Evolutionary conservation across 2,113 vertebrate genomes (phyloP), one percentile per base, ranked within the genome.

Genomic region (Siphamia tubifer): DNA sequence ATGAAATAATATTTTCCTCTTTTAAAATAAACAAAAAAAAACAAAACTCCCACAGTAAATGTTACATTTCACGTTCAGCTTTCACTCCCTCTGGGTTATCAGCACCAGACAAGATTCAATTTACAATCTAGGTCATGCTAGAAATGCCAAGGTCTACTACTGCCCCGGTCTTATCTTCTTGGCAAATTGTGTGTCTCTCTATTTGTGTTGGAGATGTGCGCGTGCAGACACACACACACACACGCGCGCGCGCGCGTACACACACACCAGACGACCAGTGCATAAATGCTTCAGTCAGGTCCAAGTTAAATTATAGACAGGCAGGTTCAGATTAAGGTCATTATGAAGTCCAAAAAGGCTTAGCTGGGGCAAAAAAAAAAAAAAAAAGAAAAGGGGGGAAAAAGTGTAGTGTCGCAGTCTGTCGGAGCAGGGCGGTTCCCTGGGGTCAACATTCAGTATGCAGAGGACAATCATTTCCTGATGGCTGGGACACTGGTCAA

Each of bases 71-170:
- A 56, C 15, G 28, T 58, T 65, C 36, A 67, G 5, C 55, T 77
- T 28, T 52, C 19, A 49, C 51, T 34, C 32, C 55, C 34, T 34
- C 17, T 0, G 2, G 48, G 65, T 54, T 65, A 68, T 79, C 68
- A 47, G 15, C 9, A 44, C 40, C 13, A 16, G 40, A 74, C 27
- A 4, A 57, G 74, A 80, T 74, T 82, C 57, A 27, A 51, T 77
- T 71, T 49, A 53, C 66, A 68, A 78, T 78, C 53, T 82, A 66
- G 80, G 69, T 78, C 77, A 82, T 6, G 48, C 24, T 42, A 25
- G 38, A 58, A 70, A 71, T 48, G 65, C 51, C 39, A 24, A 62
- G 42, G 56, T 51, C 65, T 4, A 1, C 23, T 15, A 21, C 48
- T 16, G 48, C 65, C 39, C 16, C 9, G 17, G 19, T 27, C 58